These are phyloP conservation scores for Cataglyphis livida DNA, from an alignment of 2,888 invertebrate species.

Conservation along the genomic window DNA sequence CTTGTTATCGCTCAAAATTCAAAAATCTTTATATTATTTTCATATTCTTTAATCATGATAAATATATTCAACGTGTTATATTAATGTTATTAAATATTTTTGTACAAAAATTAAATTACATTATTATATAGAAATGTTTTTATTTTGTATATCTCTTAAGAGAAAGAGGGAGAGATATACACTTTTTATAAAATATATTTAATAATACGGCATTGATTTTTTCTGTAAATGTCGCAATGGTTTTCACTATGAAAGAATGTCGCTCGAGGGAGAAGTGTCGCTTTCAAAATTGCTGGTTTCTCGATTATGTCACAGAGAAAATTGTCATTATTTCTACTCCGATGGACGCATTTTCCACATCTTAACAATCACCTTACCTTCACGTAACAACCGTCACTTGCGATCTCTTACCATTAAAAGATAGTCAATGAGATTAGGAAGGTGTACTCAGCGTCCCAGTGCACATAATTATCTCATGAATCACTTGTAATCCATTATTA, in stretches of 20 bases:
- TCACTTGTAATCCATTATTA: slow-evolving; percentile 34
- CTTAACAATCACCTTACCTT: slow-evolving; percentile 48
- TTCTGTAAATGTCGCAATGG: slow-evolving; percentile 17
- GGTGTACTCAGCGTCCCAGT: slow-evolving; percentile 34
- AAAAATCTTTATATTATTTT: neutral
- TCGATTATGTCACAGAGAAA: slow-evolving; percentile 50
- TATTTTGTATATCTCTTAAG: neutral
- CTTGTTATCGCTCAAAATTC: neutral
- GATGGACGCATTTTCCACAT: slow-evolving; percentile 53
- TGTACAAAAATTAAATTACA: neutral
- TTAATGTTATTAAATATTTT: neutral
- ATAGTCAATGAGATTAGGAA: slow-evolving; percentile 52
- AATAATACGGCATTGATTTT: neutral
- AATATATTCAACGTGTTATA: neutral
- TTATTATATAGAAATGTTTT: neutral
- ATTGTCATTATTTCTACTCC: slow-evolving; percentile 55
- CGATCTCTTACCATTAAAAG: slow-evolving; percentile 50
- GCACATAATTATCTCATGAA: slow-evolving; percentile 40
- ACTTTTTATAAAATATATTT: neutral
- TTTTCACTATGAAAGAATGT: slow-evolving; percentile 22
- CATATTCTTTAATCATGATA: neutral
- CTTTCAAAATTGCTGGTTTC: slow-evolving; percentile 37
- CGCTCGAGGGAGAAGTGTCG: slow-evolving; percentile 38
- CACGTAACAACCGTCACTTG: slow-evolving; percentile 27
- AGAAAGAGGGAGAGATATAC: neutral